Evolutionary conservation across 1,140 invertebrate species (phyloP), one percentile per base, ranked within the genome.

Genomic region (Bombyx mandarina): DNA sequence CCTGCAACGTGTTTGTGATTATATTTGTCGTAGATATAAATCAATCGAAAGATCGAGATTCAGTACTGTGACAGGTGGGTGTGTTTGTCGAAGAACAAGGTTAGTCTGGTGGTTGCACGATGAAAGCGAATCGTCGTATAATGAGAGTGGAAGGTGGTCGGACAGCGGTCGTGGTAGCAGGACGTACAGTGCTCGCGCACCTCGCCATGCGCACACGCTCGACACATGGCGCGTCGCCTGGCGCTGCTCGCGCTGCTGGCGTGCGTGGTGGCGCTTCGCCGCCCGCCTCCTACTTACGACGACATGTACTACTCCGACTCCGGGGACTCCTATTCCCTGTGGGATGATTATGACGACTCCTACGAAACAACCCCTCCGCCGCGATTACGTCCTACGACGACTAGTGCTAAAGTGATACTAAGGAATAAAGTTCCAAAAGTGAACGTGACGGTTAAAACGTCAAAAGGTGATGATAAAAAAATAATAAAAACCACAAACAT

Each of bases 201-300:
- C 76, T 79, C 83, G 83, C 77, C 83, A 86, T 86, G 83, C 79
- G 70, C 79, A 80, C 75, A 82, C 83, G 79, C 69, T 66, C 77
- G 72, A 63, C 79, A 71, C 73, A 86, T 86, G 83, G 83, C 79
- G 81, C 83, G 83, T 81, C 81, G 75, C 72, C 71, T 85, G 83
- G 73, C 83, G 83, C 81, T 83, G 79, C 73, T 83, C 43, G 76
- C 74, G 75, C 69, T 86, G 59, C 63, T 85, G 71, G 79, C 75
- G 59, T 73, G 68, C 70, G 73, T 72, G 71, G 75, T 57, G 53
- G 67, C 66, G 55, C 67, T 71, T 35, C 65, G 55, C 66, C 70
- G 58, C 60, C 69, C 67, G 62, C 75, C 67, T 12, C 60, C 45
- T 4, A 46, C 57, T 35, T 62, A 66, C 59, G 59, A 59, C 10